Evolutionary conservation across 2,797 vertebrate genomes (phyloP).

Genomic region (Hylomyscus alleni): DNA sequence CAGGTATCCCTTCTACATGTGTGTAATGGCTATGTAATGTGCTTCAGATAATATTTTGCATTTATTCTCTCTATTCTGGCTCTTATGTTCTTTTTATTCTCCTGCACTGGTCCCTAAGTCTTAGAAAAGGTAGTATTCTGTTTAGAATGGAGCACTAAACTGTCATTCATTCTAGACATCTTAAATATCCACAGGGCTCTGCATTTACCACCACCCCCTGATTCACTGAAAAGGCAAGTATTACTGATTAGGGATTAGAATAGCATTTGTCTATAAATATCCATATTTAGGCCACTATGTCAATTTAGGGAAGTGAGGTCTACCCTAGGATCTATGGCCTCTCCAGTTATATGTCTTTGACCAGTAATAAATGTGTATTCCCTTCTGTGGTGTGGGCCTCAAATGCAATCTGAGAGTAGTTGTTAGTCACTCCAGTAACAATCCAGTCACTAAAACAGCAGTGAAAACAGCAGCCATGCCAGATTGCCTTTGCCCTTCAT

Average conservation of each 20-base stretch:
- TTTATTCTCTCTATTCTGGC: neutral
- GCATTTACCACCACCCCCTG: neutral
- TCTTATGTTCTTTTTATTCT: neutral
- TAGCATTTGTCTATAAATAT: neutral
- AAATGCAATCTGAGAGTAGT: neutral
- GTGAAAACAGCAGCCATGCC: neutral
- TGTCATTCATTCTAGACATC: neutral
- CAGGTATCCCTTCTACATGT: neutral
- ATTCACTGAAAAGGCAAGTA: neutral
- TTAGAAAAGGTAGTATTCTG: neutral
- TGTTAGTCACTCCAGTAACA: neutral
- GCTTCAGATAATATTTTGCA: neutral
- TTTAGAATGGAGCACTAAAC: neutral
- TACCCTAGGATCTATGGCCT: neutral
- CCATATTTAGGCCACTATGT: neutral
- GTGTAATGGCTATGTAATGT: neutral
- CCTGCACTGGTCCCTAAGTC: neutral
- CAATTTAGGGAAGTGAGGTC: neutral
- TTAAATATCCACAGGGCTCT: neutral
- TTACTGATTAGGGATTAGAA: neutral
- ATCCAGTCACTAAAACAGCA: neutral
- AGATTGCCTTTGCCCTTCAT: neutral
- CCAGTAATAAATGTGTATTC: neutral
- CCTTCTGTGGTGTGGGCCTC: neutral
- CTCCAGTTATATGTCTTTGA: neutral